phyloP scores from a whole-genome alignment of 2,797 vertebrate genomes.

The Apodemus agrarius region DNA sequence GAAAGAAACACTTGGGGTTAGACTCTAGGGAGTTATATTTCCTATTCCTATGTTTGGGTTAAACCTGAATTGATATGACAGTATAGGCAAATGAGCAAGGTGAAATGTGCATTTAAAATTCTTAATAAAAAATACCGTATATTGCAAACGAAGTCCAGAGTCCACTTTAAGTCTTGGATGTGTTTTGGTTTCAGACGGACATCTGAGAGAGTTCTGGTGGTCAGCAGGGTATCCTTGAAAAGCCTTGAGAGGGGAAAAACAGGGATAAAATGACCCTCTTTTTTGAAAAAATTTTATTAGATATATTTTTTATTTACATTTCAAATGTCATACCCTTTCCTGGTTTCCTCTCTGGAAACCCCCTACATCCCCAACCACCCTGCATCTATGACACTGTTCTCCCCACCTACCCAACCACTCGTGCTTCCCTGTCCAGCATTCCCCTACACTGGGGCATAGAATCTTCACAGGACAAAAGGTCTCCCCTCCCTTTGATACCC shows the following conservation, averaged over 20 bases:
- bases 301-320: too few relatives aligned
- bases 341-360: too few relatives aligned
- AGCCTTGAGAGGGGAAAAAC: neutral
- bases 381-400: too few relatives aligned
- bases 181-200: neutral
- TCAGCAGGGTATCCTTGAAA: neutral
- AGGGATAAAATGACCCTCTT: too few relatives aligned
- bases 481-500: too few relatives aligned
- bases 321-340: too few relatives aligned
- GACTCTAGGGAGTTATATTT: neutral
- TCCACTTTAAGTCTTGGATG: neutral
- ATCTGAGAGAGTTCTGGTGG: neutral
- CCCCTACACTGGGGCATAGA: too few relatives aligned
- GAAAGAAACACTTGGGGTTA: neutral
- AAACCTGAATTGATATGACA: neutral
- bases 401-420: too few relatives aligned
- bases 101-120: neutral
- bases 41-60: neutral
- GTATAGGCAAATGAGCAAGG: neutral
- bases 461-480: too few relatives aligned
- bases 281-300: too few relatives aligned
- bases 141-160: neutral
- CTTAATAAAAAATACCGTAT: neutral
- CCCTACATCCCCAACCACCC: too few relatives aligned
- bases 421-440: too few relatives aligned